Percentiles rank a stretch among this genome's conserved stretches.
Conservation (phyloP, 2,113 vertebrate species). For the Pollimyrus isidori region DNA sequence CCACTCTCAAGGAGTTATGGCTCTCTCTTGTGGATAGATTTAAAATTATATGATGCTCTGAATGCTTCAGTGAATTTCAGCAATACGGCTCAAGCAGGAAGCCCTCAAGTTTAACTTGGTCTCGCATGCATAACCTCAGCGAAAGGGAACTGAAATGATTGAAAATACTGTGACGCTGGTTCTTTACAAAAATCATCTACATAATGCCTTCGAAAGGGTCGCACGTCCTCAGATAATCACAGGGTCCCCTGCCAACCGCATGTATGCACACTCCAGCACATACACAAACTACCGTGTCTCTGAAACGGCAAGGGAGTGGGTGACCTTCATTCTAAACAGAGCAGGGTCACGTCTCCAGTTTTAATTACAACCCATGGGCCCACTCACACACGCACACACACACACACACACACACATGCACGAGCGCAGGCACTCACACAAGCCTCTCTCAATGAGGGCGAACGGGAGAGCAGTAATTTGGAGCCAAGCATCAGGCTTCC, state of each 20-base stretch:
- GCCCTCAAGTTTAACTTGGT: background rate
- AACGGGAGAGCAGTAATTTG: slow-evolving; percentile 8
- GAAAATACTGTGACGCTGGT: background rate
- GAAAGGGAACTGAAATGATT: background rate
- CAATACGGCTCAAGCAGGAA: slow-evolving; percentile 27
- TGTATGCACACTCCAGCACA: background rate
- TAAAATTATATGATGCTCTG: background rate
- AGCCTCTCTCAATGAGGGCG: background rate
- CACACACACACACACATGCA: slow-evolving; percentile 18
- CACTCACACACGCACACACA: background rate
- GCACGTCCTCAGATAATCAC: background rate
- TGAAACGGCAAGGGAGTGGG: background rate
- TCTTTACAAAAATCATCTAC: background rate
- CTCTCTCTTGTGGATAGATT: slow-evolving; percentile 22
- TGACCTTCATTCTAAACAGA: slow-evolving; percentile 8
- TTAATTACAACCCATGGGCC: slow-evolving; percentile 24
- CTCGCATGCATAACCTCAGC: background rate
- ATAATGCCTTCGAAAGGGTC: background rate
- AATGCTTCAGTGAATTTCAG: background rate
- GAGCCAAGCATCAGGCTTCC: background rate
- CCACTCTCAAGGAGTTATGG: slow-evolving; percentile 12
- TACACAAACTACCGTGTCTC: background rate
- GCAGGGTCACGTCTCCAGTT: background rate
- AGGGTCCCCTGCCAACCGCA: background rate
- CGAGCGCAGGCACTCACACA: background rate